Percentiles rank a stretch among this genome's conserved stretches.
Evolutionary conservation across 1,140 invertebrate species (phyloP).

Genomic region (Achroia grisella): DNA sequence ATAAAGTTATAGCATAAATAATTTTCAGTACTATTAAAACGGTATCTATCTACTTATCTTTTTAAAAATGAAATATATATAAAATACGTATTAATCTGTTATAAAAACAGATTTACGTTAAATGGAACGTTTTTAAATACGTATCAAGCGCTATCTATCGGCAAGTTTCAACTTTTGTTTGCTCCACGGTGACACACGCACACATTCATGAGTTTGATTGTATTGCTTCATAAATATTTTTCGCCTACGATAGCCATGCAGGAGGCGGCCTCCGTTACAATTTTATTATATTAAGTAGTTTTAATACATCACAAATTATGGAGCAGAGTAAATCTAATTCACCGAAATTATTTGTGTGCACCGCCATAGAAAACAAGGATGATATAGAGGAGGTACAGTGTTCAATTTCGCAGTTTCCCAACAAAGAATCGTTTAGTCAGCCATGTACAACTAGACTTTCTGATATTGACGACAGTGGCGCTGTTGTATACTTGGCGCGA

Average conservation of each 20-base stretch:
- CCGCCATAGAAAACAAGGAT: slow-evolving; percentile 86
- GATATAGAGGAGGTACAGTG: slow-evolving; percentile 86
- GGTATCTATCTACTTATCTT: too few species aligned
- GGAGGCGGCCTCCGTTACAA: slow-evolving; percentile 66
- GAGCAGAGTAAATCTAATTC: slow-evolving; percentile 74
- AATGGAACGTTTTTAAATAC: too few species aligned
- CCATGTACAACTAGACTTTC: slow-evolving; percentile 74
- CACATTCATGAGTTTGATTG: slow-evolving; percentile 42
- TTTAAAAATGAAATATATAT: too few species aligned
- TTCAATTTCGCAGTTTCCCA: slow-evolving; percentile 68
- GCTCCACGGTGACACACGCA: slow-evolving; percentile 28
- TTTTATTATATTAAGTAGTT: slow-evolving; percentile 65
- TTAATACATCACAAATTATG: slow-evolving; percentile 71
- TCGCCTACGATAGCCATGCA: slow-evolving; percentile 75
- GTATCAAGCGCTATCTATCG: slow-evolving; percentile 20
- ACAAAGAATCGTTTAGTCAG: slow-evolving; percentile 74
- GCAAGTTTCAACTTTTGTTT: slow-evolving; percentile 23
- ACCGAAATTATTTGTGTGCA: slow-evolving; percentile 75
- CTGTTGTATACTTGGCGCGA: slow-evolving; percentile 52
- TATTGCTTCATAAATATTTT: slow-evolving; percentile 71
- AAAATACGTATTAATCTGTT: too few species aligned
- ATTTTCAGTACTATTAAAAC: too few species aligned
- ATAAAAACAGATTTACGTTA: too few species aligned
- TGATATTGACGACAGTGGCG: slow-evolving; percentile 67
- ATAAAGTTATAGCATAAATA: too few species aligned